Evolutionary conservation across 2,888 invertebrate species (phyloP), one percentile per base, ranked within the genome.

Genomic region (Petrolisthes cinctipes): DNA sequence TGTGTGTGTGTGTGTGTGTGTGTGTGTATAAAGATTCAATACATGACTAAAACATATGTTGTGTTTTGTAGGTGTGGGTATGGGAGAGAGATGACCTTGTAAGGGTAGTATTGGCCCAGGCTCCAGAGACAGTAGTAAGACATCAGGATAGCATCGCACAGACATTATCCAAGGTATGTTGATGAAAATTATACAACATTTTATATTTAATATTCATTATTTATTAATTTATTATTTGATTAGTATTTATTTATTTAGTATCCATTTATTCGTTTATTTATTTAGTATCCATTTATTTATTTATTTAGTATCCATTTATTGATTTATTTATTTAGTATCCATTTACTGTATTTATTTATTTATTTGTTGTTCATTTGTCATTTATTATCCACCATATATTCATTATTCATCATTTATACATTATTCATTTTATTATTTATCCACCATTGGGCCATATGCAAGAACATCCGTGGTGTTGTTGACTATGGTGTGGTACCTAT

Each of bases 61-160:
- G 37, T 37, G 37, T 37, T 71, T 14, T n/a, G 9, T 92, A 97
- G 97, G 94, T 98, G 14, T 98, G 98, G 97, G 95, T 98, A 76
- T 97, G 97, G 91, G 97, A 97, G 92, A 95, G 96, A 0, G 95
- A 96, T 0, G 96, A 97, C 91, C 94, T 97, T 82, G 96, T 97
- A 88, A 95, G 96, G 88, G 95, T 98, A 89, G 97, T 97, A 90
- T 94, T 98, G 23, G 97, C 97, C 0, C 95, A 96, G 73, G 95
- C 96, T 17, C 96, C 97, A 5, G 94, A 95, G 91, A 95, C 96
- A 92, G 96, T 97, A 0, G 94, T 95, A 90, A 94, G 94, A 83
- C 95, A 96, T 87, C 95, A 95, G 90, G 94, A 95, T 68, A 96
- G 96, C 91, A 96, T 97, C 53, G 94, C 95, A 79, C 93, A 94